These are phyloP conservation scores for Paracentrotus lividus DNA, from an alignment of 53 echinoderm and acorn worm genomes.

Conservation along the genomic window DNA sequence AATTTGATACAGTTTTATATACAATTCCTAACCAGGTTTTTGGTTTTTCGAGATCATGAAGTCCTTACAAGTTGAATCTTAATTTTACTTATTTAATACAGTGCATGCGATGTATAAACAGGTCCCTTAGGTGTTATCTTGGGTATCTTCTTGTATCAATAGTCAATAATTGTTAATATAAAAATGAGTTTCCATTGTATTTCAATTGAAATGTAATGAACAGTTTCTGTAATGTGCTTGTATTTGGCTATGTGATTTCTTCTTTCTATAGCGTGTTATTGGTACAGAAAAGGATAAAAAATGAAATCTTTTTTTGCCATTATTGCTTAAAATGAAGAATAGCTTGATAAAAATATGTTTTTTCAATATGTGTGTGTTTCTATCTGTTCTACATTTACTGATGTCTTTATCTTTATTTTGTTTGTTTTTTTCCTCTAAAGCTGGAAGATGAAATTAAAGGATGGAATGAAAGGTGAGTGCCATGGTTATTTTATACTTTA, in stretches of 20 bases:
- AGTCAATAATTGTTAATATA: no score
- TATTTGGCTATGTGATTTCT: background rate
- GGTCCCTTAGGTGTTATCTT: no score
- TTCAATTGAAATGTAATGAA: background rate
- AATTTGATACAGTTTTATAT: no score
- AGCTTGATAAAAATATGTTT: background rate
- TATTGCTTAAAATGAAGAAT: background rate
- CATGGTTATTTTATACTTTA: background rate
- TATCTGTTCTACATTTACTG: no score
- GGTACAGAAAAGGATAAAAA: background rate
- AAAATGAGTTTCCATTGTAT: background rate
- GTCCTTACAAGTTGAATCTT: background rate
- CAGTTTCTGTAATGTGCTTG: background rate
- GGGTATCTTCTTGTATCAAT: no score
- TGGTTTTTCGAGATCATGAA: no score
- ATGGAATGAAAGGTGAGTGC: conserved; percentile 65
- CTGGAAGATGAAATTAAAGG: conserved; percentile 63
- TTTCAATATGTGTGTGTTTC: background rate
- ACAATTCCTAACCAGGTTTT: no score
- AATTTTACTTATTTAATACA: background rate
- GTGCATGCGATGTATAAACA: no score
- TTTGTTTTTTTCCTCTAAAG: background rate
- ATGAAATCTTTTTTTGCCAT: background rate
- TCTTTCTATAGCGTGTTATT: background rate
- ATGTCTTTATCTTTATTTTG: background rate